Conservation (phyloP, 2,888 invertebrate genomes). For the Lithophane leautieri region DNA sequence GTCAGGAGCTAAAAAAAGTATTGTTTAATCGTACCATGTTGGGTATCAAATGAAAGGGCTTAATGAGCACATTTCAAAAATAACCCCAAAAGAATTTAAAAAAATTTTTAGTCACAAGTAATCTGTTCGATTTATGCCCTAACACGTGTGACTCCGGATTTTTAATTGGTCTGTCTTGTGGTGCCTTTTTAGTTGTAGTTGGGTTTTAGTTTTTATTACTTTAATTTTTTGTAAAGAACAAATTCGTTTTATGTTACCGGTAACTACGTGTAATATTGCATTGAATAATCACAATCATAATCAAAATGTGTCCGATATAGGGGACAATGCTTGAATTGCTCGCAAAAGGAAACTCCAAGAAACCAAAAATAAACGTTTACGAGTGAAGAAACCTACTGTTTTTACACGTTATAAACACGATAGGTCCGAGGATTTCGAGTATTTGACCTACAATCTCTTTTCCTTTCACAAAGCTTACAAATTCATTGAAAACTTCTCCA, state of each 20-base stretch:
- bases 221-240: background rate
- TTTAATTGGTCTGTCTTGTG: too few relatives aligned
- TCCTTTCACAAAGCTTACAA: background rate
- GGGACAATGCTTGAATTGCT: background rate
- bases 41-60: too few relatives aligned
- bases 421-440: background rate
- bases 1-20: too few relatives aligned
- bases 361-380: background rate
- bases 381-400: background rate
- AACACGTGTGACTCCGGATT: too few relatives aligned
- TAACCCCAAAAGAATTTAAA: too few relatives aligned
- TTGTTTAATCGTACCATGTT: too few relatives aligned
- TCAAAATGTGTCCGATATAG: background rate
- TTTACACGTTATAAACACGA: background rate
- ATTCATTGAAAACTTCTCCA: constrained; percentile 44
- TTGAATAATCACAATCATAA: background rate
- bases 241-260: background rate
- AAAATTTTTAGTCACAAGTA: too few relatives aligned
- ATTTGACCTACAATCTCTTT: background rate
- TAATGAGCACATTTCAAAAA: too few relatives aligned
- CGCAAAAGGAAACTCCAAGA: background rate
- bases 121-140: too few relatives aligned
- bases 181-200: too few relatives aligned
- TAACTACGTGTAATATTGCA: background rate
- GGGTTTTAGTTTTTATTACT: too few relatives aligned